Conservation (phyloP, 2,113 vertebrate genomes). For the Pelusios castaneus region DNA sequence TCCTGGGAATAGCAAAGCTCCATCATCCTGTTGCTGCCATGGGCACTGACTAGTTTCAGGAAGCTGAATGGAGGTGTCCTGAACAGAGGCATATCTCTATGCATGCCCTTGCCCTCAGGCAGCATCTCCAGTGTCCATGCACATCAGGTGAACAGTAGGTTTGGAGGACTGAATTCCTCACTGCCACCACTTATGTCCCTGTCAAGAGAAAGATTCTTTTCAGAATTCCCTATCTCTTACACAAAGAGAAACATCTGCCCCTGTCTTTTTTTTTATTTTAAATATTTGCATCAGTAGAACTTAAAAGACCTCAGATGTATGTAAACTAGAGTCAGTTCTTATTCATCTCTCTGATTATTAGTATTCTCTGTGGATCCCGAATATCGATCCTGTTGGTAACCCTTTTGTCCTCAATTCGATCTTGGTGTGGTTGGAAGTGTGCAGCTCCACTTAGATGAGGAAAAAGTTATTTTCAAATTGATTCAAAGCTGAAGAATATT, state of each 20-base stretch:
- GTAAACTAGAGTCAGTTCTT: background rate
- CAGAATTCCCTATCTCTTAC: background rate
- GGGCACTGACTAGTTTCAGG: no score
- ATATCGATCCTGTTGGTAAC: background rate
- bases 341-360: background rate
- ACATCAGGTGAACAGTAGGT: no score
- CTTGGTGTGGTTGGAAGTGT: background rate
- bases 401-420: background rate
- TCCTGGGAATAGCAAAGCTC: background rate
- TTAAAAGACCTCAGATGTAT: background rate
- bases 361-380: background rate
- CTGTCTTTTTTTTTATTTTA: background rate
- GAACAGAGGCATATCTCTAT: no score
- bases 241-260: background rate
- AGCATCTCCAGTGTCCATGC: no score
- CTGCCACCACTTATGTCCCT: background rate
- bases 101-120: no score
- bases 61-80: no score
- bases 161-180: background rate
- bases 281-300: background rate
- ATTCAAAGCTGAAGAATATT: background rate
- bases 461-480: background rate
- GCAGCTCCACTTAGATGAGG: background rate
- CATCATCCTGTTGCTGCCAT: no score
- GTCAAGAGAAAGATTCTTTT: background rate